These are phyloP conservation scores for Troides oblongomaculatus DNA, from an alignment of 2,888 invertebrate species.

Conservation along the genomic window DNA sequence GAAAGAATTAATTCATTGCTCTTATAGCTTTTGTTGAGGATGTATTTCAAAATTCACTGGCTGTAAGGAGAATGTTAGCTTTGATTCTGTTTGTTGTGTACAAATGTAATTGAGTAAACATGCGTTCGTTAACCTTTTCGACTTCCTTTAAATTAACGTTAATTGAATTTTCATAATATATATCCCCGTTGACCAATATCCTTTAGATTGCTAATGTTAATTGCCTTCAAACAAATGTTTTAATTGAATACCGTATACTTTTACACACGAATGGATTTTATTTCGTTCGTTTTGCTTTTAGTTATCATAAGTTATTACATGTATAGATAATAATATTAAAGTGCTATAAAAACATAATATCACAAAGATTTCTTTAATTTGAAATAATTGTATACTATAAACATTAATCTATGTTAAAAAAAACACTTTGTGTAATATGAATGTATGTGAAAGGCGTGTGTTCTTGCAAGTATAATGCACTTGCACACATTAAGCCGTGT, in stretches of 20 bases:
- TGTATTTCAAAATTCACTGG: background rate
- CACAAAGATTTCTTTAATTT: background rate
- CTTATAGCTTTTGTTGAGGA: background rate
- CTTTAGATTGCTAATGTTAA: background rate
- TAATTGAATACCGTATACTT: too few relatives aligned
- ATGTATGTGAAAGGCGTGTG: conserved; percentile 6
- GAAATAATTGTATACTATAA: background rate
- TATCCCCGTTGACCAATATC: background rate
- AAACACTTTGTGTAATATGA: background rate
- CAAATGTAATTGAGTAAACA: background rate
- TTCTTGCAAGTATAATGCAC: conserved; percentile 3
- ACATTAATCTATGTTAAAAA: background rate
- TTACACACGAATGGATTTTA: too few relatives aligned
- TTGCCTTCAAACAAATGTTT: background rate
- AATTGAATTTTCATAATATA: conserved; percentile 1
- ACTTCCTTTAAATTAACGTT: background rate
- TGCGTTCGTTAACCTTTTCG: background rate
- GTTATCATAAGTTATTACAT: too few relatives aligned
- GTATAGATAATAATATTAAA: too few relatives aligned
- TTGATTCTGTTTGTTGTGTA: background rate
- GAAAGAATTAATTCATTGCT: background rate
- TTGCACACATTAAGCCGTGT: background rate
- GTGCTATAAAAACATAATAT: too few relatives aligned
- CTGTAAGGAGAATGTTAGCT: background rate
- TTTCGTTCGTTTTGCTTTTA: too few relatives aligned